Base-by-base conservation (phyloP, 2,113 vertebrate species). In the Salminus brasiliensis region DNA sequence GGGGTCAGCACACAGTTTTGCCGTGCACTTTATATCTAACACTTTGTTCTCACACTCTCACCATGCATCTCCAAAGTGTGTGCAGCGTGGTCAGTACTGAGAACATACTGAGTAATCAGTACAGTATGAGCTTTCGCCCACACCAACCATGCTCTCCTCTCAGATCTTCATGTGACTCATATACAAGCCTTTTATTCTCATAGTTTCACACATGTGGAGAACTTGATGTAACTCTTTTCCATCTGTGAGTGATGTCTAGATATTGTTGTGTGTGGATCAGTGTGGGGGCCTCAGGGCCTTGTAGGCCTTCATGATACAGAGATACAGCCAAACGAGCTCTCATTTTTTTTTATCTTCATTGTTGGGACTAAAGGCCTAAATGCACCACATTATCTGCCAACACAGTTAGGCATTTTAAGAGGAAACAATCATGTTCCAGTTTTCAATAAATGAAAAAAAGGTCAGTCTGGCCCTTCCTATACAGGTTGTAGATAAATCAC, bases 141-240 rank as follows among this genome's bases (percentile, higher is more conserved):
- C 41, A 66, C 11, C 3, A 52, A 66, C 13, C 8, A 62, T 15
- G 1, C 23, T 29, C 21, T 55, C 18, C 32, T 39, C 32, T 43
- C 65, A 63, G 43, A 78, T 70, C 68, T 30, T 82, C 29, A 63
- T 67, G 49, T 85, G 80, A 80, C 80, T 74, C 47, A 82, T 23
- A 76, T 62, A 76, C 23, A 65, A 41, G 32, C 60, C 43, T 66
- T 82, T 76, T 72, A 47, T 69, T 82, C 41, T 59, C 65, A 74
- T 60, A 8, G 23, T 41, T 30, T 74, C 72, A 78, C 25, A 73
- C 71, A 52, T 68, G 57, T 67, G 59, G 62, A 53, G 15, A 36
- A 52, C 65, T 78, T 78, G 25, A 65, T 25, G 41, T 59, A 27
- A 75, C 43, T 45, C 10, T 45, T n/a, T 59, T 63, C 34, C 72